Conservation (phyloP, 2,888 invertebrate genomes). For the Eutolmus rufibarbis region DNA sequence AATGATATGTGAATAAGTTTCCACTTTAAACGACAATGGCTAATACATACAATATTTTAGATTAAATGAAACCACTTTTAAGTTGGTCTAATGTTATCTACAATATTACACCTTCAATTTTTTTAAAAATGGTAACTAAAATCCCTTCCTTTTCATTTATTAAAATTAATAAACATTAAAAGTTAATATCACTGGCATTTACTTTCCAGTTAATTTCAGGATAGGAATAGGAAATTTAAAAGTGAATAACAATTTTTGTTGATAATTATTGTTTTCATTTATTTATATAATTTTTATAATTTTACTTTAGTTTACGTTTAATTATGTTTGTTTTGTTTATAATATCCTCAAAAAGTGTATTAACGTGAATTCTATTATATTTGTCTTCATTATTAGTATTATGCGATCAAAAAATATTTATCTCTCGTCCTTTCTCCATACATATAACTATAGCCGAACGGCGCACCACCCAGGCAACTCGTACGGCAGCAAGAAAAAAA, state of each 20-base stretch:
- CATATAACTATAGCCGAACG: neutral
- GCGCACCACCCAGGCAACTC: neutral
- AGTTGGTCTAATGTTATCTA: too few species aligned
- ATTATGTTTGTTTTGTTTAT: constrained; percentile 3
- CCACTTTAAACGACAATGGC: too few species aligned
- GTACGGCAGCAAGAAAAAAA: constrained; percentile 13
- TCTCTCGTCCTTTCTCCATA: neutral
- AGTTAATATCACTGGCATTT: too few species aligned
- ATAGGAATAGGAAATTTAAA: neutral
- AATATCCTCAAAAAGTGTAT: constrained; percentile 21
- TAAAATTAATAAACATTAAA: too few species aligned
- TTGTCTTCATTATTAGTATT: constrained; percentile 1
- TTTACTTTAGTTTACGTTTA: neutral
- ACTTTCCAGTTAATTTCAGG: neutral
- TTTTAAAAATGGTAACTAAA: too few species aligned
- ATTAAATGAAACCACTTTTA: too few species aligned
- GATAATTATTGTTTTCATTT: neutral
- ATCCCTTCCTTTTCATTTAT: too few species aligned
- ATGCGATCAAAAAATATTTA: constrained; percentile 33
- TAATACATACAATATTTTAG: too few species aligned
- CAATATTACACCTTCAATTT: too few species aligned
- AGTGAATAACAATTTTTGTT: neutral
- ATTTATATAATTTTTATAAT: constrained; percentile 17
- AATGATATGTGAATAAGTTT: too few species aligned
- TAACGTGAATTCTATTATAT: constrained; percentile 34